A percentile compares a stretch with the other conserved stretches of the same genome.
Evolutionary conservation across 2,113 vertebrate species (phyloP).

Genomic region (Brienomyrus longianalis): DNA sequence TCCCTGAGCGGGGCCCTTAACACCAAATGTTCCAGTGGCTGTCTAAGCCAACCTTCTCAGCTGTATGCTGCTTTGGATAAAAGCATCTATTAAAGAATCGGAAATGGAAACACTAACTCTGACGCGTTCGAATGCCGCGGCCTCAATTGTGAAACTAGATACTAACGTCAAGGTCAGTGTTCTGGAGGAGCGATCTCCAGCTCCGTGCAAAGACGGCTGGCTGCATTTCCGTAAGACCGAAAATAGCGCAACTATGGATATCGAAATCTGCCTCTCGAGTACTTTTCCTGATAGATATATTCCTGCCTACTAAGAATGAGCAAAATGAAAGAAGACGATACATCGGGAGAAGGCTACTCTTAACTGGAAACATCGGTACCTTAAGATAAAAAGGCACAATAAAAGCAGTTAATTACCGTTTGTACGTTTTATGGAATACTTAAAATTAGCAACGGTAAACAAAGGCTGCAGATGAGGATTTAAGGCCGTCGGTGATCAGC

Average conservation of each 20-base stretch:
- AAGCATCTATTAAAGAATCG: not conserved
- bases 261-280: not conserved
- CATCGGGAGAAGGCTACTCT: not conserved
- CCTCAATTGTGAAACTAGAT: not conserved
- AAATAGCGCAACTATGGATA: not conserved
- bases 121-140: not conserved
- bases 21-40: too few relatives aligned
- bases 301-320: not conserved
- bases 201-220: not conserved
- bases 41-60: not conserved
- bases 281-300: not conserved
- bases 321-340: not conserved
- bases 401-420: not conserved
- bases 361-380: not conserved
- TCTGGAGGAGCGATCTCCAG: not conserved
- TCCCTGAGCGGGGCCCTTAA: not conserved
- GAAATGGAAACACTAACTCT: not conserved
- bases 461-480: not conserved
- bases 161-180: not conserved
- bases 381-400: not conserved
- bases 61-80: not conserved
- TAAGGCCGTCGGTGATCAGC: not conserved
- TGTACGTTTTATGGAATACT: not conserved
- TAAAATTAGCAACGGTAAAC: not conserved
- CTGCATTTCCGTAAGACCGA: too few relatives aligned